Evolutionary conservation across 2,888 invertebrate genomes (phyloP), one percentile per base, ranked within the genome.

Genomic region (Apamea monoglypha): DNA sequence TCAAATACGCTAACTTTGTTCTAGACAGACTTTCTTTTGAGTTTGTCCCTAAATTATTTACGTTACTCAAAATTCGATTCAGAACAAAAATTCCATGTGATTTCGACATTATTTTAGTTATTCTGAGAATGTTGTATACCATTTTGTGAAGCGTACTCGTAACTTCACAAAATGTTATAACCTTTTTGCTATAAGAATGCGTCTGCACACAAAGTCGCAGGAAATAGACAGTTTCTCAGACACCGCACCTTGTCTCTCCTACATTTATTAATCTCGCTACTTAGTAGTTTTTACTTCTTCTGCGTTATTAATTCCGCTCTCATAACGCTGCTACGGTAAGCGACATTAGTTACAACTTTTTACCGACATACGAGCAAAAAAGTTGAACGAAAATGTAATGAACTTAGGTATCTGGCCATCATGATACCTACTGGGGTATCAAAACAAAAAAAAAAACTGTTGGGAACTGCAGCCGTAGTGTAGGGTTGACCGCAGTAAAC

Each of bases 401-500:
- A 88, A 83, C 74, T 76, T 68, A 72, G 71, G 56, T 82, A 81
- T 83, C 80, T 67, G 71, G n/a, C 53, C 36, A 63, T 80, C 75
- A 76, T 78, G 77, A 61, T 71, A 81, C 75, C 53, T 70, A 82
- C 53, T 50, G 56, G 50, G 56, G 63, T 80, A 78, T 74, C 40
- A 87, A 71, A 81, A 79, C 56, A 81, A 74, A 82, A 84, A 85
- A 40, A 87, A 73, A 71, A 83, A 63, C 44, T 64, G 75, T 79
- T 76, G 72, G 78, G 85, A 89, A 90, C 84, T 92, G 92, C 91
- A 92, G 76, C 89, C 87, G 87, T 88, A 86, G 88, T 80, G n/a
- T 75, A 74, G 71, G 63, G 83, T 87, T 90, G 92, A 91, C 92
- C 91, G 93, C 92, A 91, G 92, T 94, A 93, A 94, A 92, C 83